Evolutionary conservation across 2,113 vertebrate genomes (phyloP).

Genomic region (Gambusia affinis): DNA sequence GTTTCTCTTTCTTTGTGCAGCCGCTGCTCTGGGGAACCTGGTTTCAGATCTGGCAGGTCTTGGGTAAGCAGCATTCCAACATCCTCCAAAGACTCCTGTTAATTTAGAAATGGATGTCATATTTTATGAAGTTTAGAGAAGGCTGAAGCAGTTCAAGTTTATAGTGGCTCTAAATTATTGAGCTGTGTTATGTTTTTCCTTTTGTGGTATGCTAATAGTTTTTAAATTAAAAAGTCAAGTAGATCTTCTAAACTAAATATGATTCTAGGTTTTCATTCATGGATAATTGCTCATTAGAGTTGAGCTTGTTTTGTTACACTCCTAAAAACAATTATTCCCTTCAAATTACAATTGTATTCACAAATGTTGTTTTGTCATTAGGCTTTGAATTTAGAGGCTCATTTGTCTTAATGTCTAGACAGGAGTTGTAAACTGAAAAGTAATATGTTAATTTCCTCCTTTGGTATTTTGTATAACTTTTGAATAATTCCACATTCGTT

Average conservation of each 20-base stretch:
- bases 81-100: not conserved
- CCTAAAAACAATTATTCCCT: not conserved
- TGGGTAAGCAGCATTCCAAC: constrained; percentile 81
- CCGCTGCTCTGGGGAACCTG: constrained; percentile 95
- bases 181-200: not conserved
- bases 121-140: not conserved
- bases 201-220: not conserved
- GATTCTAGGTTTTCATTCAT: not conserved
- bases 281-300: not conserved
- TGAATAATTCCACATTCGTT: not conserved
- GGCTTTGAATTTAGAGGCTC: not conserved
- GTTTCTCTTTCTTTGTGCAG: constrained; percentile 71
- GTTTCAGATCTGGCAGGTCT: constrained; percentile 97
- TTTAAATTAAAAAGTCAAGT: not conserved
- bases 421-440: not conserved
- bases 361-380: not conserved
- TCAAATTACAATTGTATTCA: not conserved
- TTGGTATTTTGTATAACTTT: not conserved
- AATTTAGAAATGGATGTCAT: not conserved
- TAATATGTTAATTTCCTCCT: not conserved
- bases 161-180: not conserved
- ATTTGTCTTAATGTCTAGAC: not conserved
- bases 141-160: not conserved
- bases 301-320: not conserved
- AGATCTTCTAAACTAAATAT: not conserved